Percentiles rank a stretch among this genome's conserved stretches.
These are phyloP conservation scores for Pantelozetes paolii DNA, from an alignment of 2,888 invertebrate species.

Conservation along the genomic window DNA sequence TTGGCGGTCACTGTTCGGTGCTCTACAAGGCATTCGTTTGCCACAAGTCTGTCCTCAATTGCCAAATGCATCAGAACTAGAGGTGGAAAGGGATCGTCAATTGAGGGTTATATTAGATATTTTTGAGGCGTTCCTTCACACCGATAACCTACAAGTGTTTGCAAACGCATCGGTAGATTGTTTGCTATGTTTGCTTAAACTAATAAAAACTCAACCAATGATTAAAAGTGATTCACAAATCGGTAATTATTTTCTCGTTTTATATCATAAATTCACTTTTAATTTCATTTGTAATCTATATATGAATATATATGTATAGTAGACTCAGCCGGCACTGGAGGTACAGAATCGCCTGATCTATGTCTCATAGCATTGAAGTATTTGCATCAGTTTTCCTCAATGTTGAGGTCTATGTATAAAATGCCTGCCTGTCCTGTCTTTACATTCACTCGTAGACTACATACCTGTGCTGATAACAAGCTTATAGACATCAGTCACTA, in stretches of 20 bases:
- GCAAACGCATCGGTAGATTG: constrained; percentile 91
- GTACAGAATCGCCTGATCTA: constrained; percentile 51
- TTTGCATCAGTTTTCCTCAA: constrained; percentile 77
- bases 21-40: constrained; percentile 72
- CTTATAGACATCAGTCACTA: constrained; percentile 18
- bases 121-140: constrained; percentile 85
- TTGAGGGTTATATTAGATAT: constrained; percentile 65
- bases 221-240: not conserved
- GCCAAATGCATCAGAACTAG: constrained; percentile 15
- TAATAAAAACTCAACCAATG: constrained; percentile 14
- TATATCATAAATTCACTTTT: not conserved
- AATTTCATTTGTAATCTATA: not conserved
- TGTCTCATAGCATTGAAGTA: constrained; percentile 76
- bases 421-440: constrained; percentile 93
- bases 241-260: not conserved
- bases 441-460: constrained; percentile 57
- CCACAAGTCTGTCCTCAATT: constrained; percentile 37
- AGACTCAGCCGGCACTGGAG: not conserved
- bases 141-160: constrained; percentile 87
- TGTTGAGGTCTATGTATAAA: constrained; percentile 83
- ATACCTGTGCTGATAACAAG: constrained; percentile 31
- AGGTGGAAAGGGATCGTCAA: constrained; percentile 47
- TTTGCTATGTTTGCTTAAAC: constrained; percentile 76
- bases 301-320: no score
- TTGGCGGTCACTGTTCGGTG: constrained; percentile 92